Base-by-base conservation (phyloP, 2,113 vertebrate genomes). In the Gambusia holbrooki region DNA sequence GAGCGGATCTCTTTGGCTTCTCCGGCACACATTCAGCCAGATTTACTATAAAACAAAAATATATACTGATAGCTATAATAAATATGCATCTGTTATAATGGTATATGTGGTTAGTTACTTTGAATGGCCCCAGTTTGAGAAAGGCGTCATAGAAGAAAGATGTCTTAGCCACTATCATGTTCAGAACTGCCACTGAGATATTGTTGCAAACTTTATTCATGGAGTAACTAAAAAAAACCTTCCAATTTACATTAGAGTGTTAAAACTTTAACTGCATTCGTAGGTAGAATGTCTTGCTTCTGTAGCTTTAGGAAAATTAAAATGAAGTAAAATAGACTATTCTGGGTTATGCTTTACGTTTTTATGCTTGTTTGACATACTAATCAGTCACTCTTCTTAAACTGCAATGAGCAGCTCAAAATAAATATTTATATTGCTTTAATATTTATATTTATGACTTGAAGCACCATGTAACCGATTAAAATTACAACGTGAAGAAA, bases 1-100 rank as follows among this genome's bases (percentile, higher is more conserved):
- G 74, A 33, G 94, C 77, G 0, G 96, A 95, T 22, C 94, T 93
- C 84, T 92, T 93, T 3, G 93, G 92, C 65, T 94, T 92, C 19
- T 84, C 83, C 1, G 82, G 91, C 2, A 79, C 65, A 62, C 90
- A 84, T 69, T 90, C 86, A 66, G 82, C 81, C 86, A 92, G 80
- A 84, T 82, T 79, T 72, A 79, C 90, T 92, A 40, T 66, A 80
- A 58, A 3, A 30, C 2, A 67, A 67, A 68, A 28, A 4, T 19
- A 51, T 58, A 27, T 60, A 17, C 42, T 1, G 17, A 48, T 48
- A 17, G 17, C 45, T 48, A 9, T 25, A 12, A 58, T 9, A 58
- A 58, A 58, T 9, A 3, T 8, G 2, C 1, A 10, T n/a, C 10
- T n/a, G 17, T 58, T 58, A 58, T 58, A n/a, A 10, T 58, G 17